Percentiles rank a stretch among this genome's conserved stretches.
These are phyloP conservation scores for Malacosoma neustria DNA, from an alignment of 2,888 invertebrate genomes.

Conservation along the genomic window DNA sequence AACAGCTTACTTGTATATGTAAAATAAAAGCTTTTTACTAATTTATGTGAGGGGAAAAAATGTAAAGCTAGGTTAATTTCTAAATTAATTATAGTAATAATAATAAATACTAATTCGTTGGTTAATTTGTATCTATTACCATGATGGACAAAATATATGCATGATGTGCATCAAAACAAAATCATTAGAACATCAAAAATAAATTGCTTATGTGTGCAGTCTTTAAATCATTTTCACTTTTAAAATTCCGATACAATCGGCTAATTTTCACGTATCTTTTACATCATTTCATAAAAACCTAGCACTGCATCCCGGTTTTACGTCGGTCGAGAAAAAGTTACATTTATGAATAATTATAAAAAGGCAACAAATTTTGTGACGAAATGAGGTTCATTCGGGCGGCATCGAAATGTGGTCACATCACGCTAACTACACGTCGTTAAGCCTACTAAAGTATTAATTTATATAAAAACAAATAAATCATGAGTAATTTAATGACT, in stretches of 20 bases:
- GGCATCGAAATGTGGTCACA: slow-evolving; percentile 21
- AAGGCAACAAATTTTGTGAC: slow-evolving; percentile 25
- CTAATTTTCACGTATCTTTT: slow-evolving; percentile 35
- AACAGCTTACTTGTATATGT: no score
- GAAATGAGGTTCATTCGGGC: slow-evolving; percentile 23
- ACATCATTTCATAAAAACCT: slow-evolving; percentile 43
- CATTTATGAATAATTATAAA: slow-evolving; percentile 37
- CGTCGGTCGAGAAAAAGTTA: slow-evolving; percentile 7
- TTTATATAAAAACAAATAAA: slow-evolving; percentile 3
- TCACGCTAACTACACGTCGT: slow-evolving; percentile 26
- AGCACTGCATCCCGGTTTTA: slow-evolving; percentile 44
- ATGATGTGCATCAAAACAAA: no score
- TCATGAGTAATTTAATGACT: no score
- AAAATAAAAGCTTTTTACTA: no score
- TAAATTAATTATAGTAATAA: no score
- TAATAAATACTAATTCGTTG: no score
- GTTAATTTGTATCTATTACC: no score
- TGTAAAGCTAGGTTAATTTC: no score
- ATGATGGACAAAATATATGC: no score
- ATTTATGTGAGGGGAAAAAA: no score
- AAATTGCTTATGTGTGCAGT: background rate
- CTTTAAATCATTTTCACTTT: slow-evolving; percentile 38
- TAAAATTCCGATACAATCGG: slow-evolving; percentile 43
- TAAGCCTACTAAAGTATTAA: background rate
- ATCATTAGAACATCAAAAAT: no score